Evolutionary conservation across 2,113 vertebrate genomes (phyloP), one percentile per base, ranked within the genome.

Genomic region (Sylvilagus bachmani): DNA sequence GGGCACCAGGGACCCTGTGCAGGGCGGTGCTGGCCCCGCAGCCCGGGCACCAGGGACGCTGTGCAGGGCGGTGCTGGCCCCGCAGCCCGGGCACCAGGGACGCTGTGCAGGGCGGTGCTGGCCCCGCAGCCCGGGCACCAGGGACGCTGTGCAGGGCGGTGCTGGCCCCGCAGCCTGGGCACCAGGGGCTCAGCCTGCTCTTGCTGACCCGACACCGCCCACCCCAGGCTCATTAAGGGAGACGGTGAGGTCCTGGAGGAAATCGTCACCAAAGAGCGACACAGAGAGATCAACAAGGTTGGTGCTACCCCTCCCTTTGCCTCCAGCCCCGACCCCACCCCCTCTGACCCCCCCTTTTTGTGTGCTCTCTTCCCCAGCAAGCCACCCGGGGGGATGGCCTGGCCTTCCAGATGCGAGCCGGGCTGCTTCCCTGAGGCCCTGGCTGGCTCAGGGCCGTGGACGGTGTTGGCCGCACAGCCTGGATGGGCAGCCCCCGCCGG

Each of bases 241-340:
- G 99, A 99, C 0, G 99, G 99, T 0, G 99, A 99, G 97, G 98
- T 99, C 94, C 98, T 99, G 11, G 99, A 99, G 97, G 99, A 99
- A 97, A 99, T 99, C 0, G 99, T 99, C 94, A 99, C 98, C 97
- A 98, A 98, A 97, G 99, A 99, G 29, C 98, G 98, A 84, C 99
- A 99, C 98, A 99, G 99, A 97, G 99, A 99, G 1, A 99, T 99
- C 95, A 99, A 99, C 97, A 99, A 99, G 99, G 99, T 99, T 98
- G 24, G 24, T 90, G 71, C 44, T 12, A 8, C 11, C 69, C n/a
- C 44, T 61, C 69, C n/a, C 44, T 66, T 5, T 33, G 22, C 61
- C 85, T 13, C 66, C 66, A 12, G 66, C 4, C 44, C 55, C 55
- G 21, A 6, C 66, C 73, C 2, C 25, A 31, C 49, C 58, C 36